phyloP scores from a whole-genome alignment of 2,888 invertebrate species.

The Didymodactylos carnosus region DNA sequence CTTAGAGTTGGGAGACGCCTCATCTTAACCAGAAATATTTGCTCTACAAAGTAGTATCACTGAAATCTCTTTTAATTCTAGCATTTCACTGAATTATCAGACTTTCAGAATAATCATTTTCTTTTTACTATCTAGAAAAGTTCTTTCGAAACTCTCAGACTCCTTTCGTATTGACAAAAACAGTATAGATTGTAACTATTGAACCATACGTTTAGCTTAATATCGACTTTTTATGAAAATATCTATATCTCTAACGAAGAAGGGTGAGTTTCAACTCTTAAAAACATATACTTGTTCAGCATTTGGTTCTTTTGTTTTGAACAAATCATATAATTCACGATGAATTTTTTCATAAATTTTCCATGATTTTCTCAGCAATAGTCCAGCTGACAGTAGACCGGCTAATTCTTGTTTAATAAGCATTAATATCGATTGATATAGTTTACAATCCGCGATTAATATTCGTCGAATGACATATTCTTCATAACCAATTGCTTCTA shows the following conservation, averaged over 20 bases:
- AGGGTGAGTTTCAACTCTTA: too few species aligned
- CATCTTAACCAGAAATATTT: too few species aligned
- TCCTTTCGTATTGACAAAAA: neutral
- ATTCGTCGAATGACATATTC: conserved; percentile 45
- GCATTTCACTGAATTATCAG: neutral
- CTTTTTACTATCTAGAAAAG: neutral
- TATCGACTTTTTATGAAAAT: too few species aligned
- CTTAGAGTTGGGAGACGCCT: too few species aligned
- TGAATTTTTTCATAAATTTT: conserved; percentile 48
- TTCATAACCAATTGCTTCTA: conserved; percentile 22
- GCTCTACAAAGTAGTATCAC: too few species aligned
- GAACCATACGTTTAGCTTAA: neutral
- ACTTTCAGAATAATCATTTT: neutral
- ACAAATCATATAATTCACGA: conserved; percentile 41
- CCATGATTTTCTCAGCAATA: conserved; percentile 50
- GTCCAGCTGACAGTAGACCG: conserved; percentile 44
- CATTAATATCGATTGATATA: conserved; percentile 46
- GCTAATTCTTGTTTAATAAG: conserved; percentile 47
- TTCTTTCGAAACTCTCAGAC: neutral
- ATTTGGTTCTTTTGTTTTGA: conserved; percentile 26
- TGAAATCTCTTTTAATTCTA: too few species aligned
- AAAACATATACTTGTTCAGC: conserved; percentile 1
- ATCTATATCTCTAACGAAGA: too few species aligned
- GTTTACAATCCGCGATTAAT: conserved; percentile 47
- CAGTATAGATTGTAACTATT: conserved; percentile 14